These are phyloP conservation scores for Drepana arcuata DNA, from an alignment of 1,140 invertebrate genomes.

Conservation along the genomic window DNA sequence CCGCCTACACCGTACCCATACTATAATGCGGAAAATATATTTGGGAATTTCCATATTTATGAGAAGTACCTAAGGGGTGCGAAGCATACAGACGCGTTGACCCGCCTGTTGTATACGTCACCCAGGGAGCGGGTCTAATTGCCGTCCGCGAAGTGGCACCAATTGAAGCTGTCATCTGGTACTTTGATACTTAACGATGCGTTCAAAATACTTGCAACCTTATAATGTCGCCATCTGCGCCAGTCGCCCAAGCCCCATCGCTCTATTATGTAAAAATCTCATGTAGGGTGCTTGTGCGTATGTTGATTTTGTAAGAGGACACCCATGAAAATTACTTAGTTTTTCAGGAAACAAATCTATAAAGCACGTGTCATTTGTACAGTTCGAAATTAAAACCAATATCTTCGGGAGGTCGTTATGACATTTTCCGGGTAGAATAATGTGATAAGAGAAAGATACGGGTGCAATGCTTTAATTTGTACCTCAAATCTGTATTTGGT, in stretches of 20 bases:
- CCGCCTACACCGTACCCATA: slow-evolving; percentile 46
- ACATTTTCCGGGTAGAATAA: slow-evolving; percentile 28
- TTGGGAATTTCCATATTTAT: slow-evolving; percentile 40
- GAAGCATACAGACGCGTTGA: slow-evolving; percentile 30
- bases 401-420: slow-evolving; percentile 16
- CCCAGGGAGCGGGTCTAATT: slow-evolving; percentile 50
- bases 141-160: slow-evolving; percentile 27
- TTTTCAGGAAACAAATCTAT: slow-evolving; percentile 25
- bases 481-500: too few species aligned
- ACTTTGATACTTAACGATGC: slow-evolving; percentile 27
- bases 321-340: slow-evolving; percentile 30
- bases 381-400: slow-evolving; percentile 15
- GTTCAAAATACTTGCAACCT: slow-evolving; percentile 28
- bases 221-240: slow-evolving; percentile 35
- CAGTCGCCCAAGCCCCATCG: slow-evolving; percentile 13
- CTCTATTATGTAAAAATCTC: slow-evolving; percentile 27
- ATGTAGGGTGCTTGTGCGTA: slow-evolving; percentile 45
- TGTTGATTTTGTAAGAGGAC: slow-evolving; percentile 33
- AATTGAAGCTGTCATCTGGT: slow-evolving; percentile 15
- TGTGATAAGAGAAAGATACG: slow-evolving; percentile 28
- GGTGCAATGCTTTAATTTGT: too few species aligned
- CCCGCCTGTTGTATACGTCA: slow-evolving; percentile 29
- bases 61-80: slow-evolving; percentile 27
- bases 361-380: slow-evolving; percentile 26
- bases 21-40: slow-evolving; percentile 40